phyloP scores from a whole-genome alignment of 2,797 vertebrate species.

The Parauchenoglanis punctatus region DNA sequence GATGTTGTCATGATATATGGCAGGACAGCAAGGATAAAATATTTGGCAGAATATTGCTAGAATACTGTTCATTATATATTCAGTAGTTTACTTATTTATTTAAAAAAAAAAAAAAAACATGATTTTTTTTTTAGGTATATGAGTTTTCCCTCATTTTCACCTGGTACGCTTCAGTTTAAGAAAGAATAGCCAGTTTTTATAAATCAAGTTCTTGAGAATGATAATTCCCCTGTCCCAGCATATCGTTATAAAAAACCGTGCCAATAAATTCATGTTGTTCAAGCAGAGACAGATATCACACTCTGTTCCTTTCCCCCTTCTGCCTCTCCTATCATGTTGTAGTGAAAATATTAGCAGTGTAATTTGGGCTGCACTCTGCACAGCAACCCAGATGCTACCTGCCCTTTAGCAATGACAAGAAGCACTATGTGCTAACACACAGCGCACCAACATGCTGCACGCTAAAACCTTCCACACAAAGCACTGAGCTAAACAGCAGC shows the following conservation, averaged over 20 bases:
- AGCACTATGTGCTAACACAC: not conserved
- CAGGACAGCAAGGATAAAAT: not conserved
- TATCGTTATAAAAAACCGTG: not conserved
- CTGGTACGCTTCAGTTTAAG: not conserved
- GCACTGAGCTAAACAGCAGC: not conserved
- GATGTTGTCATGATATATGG: not conserved
- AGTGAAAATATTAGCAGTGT: conserved; percentile 26
- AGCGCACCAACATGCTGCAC: not conserved
- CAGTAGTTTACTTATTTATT: not conserved
- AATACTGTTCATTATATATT: not conserved
- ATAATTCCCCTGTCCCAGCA: not conserved
- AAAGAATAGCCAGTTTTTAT: not conserved
- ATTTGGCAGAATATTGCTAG: not conserved
- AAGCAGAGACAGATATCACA: conserved; percentile 15
- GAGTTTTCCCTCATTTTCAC: not conserved
- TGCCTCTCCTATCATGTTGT: conserved; percentile 25
- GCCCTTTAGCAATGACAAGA: conserved; percentile 40
- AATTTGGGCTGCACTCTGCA: conserved; percentile 28
- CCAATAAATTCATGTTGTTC: not conserved
- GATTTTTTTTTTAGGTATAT: not conserved
- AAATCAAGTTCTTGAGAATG: not conserved
- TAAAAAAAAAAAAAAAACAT: no score
- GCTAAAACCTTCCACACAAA: not conserved
- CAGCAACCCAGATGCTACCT: conserved; percentile 46
- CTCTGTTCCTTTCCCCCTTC: conserved; percentile 43